phyloP scores from a whole-genome alignment of 1,140 invertebrate species.

The Zaprionus vittiger region DNA sequence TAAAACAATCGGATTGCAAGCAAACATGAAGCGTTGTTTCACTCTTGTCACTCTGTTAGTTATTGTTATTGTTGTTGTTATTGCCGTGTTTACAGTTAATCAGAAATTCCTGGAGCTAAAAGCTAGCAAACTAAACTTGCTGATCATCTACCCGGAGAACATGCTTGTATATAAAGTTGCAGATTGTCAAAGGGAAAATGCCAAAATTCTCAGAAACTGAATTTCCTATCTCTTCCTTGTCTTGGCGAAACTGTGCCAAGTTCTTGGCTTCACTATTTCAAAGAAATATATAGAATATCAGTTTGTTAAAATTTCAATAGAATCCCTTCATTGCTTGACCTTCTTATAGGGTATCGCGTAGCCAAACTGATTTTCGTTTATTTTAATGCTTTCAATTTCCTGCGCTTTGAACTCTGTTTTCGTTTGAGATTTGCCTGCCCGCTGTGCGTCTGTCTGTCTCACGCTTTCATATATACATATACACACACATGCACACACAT shows the following conservation, averaged over 20 bases:
- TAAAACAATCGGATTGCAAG: slow-evolving; percentile 11
- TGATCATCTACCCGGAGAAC: too few species aligned
- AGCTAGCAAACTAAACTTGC: not conserved
- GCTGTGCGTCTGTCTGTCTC: slow-evolving; percentile 34
- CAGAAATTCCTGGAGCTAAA: not conserved
- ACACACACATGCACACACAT: not conserved
- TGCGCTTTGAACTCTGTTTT: slow-evolving; percentile 69
- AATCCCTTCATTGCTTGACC: not conserved
- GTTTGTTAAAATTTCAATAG: not conserved
- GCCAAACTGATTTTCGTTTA: slow-evolving; percentile 14
- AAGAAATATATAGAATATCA: not conserved
- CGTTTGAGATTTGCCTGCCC: slow-evolving; percentile 56
- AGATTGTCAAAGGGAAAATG: not conserved
- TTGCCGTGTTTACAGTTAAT: not conserved
- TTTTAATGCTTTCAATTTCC: slow-evolving; percentile 66
- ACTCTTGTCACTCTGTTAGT: not conserved
- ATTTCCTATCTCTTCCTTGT: not conserved
- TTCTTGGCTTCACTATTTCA: not conserved
- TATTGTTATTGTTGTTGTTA: slow-evolving; percentile 3
- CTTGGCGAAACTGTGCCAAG: not conserved
- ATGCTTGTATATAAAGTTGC: not conserved
- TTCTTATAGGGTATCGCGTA: slow-evolving; percentile 1
- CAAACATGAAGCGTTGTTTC: not conserved
- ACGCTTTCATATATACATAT: slow-evolving; percentile 1
- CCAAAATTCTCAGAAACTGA: not conserved